Conservation (phyloP, 2,113 vertebrate genomes). For the Gobio gobio region DNA sequence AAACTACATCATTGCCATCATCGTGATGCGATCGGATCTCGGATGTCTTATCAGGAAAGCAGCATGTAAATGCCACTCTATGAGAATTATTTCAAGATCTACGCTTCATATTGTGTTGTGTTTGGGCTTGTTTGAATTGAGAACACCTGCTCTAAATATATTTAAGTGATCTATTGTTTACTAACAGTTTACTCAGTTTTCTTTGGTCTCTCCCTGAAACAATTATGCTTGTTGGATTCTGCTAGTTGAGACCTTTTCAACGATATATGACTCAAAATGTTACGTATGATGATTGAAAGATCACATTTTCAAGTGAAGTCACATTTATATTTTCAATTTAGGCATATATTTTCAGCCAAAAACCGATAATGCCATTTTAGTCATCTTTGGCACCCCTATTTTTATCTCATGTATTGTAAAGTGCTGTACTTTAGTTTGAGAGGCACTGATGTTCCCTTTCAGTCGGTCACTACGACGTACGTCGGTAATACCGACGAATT, state of each 20-base stretch:
- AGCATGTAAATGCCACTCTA: background rate
- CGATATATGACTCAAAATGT: too few relatives aligned
- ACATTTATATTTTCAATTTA: too few relatives aligned
- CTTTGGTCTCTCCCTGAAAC: background rate
- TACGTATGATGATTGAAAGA: too few relatives aligned
- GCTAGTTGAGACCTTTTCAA: too few relatives aligned
- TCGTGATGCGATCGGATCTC: background rate
- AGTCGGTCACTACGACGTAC: too few relatives aligned
- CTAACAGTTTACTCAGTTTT: background rate
- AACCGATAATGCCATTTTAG: too few relatives aligned
- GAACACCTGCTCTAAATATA: background rate
- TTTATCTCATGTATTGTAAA: background rate
- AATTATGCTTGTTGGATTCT: background rate
- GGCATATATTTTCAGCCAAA: too few relatives aligned
- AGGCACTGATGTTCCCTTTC: background rate
- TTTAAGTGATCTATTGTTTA: background rate
- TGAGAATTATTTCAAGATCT: background rate
- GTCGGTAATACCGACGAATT: too few relatives aligned
- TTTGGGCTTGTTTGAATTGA: background rate
- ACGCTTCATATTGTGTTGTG: background rate
- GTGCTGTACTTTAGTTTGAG: background rate
- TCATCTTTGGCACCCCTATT: background rate
- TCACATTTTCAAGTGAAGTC: too few relatives aligned
- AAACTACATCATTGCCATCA: background rate
- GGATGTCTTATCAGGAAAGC: background rate